Conservation (phyloP, 2,888 invertebrate genomes). For the Galeopsomyia nigrocyanea region DNA sequence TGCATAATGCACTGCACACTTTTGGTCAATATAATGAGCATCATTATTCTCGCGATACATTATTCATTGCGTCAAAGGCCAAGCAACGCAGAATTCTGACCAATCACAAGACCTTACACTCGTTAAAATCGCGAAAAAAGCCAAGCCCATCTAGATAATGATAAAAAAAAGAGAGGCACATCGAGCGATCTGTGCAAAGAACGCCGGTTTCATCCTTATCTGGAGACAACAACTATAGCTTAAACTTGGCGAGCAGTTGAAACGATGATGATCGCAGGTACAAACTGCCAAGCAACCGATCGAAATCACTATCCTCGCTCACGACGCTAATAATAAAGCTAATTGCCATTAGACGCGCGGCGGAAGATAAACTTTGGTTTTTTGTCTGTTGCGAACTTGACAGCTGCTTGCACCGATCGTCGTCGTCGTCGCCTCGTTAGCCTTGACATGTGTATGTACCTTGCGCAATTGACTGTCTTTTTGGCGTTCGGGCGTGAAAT, state of each 20-base stretch:
- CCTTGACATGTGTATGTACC: slow-evolving; percentile 39
- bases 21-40: slow-evolving; percentile 6
- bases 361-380: too few species aligned
- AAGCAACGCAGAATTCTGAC: too few species aligned
- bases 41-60: slow-evolving; percentile 1
- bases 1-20: too few species aligned
- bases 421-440: slow-evolving; percentile 23
- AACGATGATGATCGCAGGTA: too few species aligned
- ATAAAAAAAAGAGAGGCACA: neutral
- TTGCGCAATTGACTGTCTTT: slow-evolving; percentile 35
- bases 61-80: neutral
- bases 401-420: slow-evolving; percentile 5
- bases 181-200: slow-evolving; percentile 8
- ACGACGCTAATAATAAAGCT: slow-evolving; percentile 56
- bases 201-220: too few species aligned
- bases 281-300: slow-evolving; percentile 29
- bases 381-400: slow-evolving; percentile 39
- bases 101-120: too few species aligned
- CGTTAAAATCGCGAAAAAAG: neutral
- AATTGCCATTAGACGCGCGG: slow-evolving; percentile 53
- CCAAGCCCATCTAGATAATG: neutral
- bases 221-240: too few species aligned
- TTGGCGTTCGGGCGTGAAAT: slow-evolving; percentile 5
- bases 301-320: slow-evolving; percentile 45
- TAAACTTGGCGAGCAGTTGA: too few species aligned